Evolutionary conservation across 2,888 invertebrate genomes (phyloP), one percentile per base, ranked within the genome.

Genomic region (Dione vanillae): DNA sequence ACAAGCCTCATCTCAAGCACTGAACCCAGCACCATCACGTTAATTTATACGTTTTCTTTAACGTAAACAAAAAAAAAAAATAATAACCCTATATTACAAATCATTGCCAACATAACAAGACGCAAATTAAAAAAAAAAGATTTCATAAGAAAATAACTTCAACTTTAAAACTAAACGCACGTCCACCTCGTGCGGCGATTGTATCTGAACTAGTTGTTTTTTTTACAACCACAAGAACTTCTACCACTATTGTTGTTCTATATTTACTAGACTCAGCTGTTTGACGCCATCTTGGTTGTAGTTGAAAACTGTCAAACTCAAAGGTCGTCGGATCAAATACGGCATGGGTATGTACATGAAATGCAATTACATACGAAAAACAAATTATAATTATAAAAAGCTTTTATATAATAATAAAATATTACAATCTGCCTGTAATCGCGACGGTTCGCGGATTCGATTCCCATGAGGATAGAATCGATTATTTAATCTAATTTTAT

Each of bases 191-290:
- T n/a, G 41, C 41, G 61, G 27, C 61, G 43, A 14, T 6, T 41
- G 20, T 43, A n/a, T 9, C 14, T 20, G 45, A 27, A 61, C 61
- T 61, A 27, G 20, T 27, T 27, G 9, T 45, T 27, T 56, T 58
- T 43, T 41, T 59, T 20, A 43, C 27, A 59, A 20, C 59, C 27
- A 35, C 27, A 20, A 43, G 19, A n/a, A 27, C 14, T 43, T 19
- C 43, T 61, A 43, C 43, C 43, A 43, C 43, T 45, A 43, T 61
- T 61, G n/a, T 41, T 61, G 2, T 43, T 27, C 61, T 61, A 59
- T 43, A 40, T 58, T 58, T n/a, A 35, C 45, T 45, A 45, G 27
- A 43, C 14, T 61, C 45, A 45, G 45, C 45, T 61, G 45, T 45
- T 45, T 5, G n/a, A 35, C 27, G 27, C 14, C 9, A 12, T 54